Percentiles rank a stretch among this genome's conserved stretches.
Evolutionary conservation across 2,113 vertebrate genomes (phyloP).

Genomic region (Cyprinodon brontotheroides): DNA sequence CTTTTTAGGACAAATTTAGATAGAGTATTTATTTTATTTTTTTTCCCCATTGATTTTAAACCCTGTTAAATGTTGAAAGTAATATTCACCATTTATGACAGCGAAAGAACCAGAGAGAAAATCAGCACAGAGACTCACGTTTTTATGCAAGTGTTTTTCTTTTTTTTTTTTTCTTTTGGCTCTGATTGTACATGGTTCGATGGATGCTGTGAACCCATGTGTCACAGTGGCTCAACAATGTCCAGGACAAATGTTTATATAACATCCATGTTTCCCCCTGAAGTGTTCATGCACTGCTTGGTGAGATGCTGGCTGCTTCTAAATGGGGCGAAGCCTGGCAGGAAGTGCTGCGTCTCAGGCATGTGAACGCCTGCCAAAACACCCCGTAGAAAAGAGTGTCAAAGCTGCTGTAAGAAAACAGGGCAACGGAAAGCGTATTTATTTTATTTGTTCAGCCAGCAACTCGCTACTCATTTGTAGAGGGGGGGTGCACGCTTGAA

Average conservation of each 20-base stretch:
- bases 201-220: constrained; percentile 68
- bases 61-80: too few relatives aligned
- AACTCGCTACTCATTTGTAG: constrained; percentile 7
- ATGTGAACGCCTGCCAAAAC: constrained; percentile 42
- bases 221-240: constrained; percentile 50
- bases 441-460: background rate
- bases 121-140: background rate
- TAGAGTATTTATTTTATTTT: too few relatives aligned
- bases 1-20: too few relatives aligned
- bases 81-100: too few relatives aligned
- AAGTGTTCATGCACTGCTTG: constrained; percentile 60
- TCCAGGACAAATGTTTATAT: constrained; percentile 54
- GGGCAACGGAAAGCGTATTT: background rate
- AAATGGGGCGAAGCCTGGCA: constrained; percentile 66
- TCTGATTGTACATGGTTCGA: constrained; percentile 29
- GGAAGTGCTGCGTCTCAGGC: constrained; percentile 23
- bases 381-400: constrained; percentile 18
- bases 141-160: constrained; percentile 6
- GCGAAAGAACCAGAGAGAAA: too few relatives aligned
- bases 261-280: constrained; percentile 63
- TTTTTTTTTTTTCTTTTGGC: constrained; percentile 25
- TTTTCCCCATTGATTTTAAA: too few relatives aligned
- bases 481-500: background rate
- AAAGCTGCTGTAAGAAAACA: constrained; percentile 11
- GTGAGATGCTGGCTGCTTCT: constrained; percentile 39